Percentiles rank a stretch among this genome's conserved stretches.
Evolutionary conservation across 2,888 invertebrate genomes (phyloP).

Genomic region (Panopea generosa): DNA sequence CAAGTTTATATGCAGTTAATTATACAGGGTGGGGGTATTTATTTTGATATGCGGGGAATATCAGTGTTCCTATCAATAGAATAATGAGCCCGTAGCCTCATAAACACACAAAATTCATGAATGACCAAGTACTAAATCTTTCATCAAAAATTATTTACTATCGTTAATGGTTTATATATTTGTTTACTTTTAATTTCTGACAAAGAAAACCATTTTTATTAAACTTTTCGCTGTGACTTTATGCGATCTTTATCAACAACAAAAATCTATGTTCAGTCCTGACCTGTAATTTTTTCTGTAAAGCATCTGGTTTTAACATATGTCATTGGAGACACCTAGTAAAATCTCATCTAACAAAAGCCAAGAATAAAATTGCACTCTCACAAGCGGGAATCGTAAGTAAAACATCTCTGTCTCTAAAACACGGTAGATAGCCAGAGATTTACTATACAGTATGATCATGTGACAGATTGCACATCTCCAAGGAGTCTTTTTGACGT

Average conservation of each 20-base stretch:
- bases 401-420: too few relatives aligned
- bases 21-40: neutral
- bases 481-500: too few relatives aligned
- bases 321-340: too few relatives aligned
- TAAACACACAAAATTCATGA: constrained; percentile 25
- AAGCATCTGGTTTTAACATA: too few relatives aligned
- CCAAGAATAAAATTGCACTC: too few relatives aligned
- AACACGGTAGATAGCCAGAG: too few relatives aligned
- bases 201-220: constrained; percentile 19
- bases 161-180: constrained; percentile 55
- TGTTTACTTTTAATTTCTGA: constrained; percentile 28
- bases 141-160: constrained; percentile 42
- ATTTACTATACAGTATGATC: too few relatives aligned
- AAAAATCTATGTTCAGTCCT: too few relatives aligned
- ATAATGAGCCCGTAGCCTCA: constrained; percentile 17
- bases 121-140: constrained; percentile 32
- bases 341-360: too few relatives aligned
- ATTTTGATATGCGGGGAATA: neutral
- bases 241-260: constrained; percentile 8
- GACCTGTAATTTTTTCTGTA: too few relatives aligned
- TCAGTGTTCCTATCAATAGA: neutral
- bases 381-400: too few relatives aligned
- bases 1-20: neutral
- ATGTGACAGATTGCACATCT: too few relatives aligned
- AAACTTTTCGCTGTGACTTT: constrained; percentile 9